Conservation (phyloP, 2,797 vertebrate genomes). For the Balearica regulorum region DNA sequence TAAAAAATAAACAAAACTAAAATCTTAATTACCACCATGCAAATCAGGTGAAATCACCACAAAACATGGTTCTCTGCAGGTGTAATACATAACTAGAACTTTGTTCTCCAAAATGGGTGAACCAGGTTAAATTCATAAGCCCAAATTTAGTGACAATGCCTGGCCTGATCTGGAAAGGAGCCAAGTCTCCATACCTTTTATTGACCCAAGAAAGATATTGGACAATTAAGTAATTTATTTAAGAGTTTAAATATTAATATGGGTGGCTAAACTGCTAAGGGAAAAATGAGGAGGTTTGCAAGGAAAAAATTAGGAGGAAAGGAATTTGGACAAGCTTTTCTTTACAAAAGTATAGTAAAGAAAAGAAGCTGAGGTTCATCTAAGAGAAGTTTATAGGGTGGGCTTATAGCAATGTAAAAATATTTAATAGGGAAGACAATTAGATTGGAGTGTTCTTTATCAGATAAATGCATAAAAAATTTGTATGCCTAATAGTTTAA, state of each 20-base stretch:
- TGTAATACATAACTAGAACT: not conserved
- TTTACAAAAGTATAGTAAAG: not conserved
- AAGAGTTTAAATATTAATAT: not conserved
- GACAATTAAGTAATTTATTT: not conserved
- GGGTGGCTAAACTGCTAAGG: not conserved
- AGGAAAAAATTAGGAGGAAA: not conserved
- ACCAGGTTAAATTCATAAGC: not conserved
- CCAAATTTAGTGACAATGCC: not conserved
- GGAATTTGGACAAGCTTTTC: not conserved
- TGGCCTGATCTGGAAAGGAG: not conserved
- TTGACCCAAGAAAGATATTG: not conserved
- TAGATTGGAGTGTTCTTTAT: not conserved
- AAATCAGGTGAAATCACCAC: not conserved
- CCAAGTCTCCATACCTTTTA: not conserved
- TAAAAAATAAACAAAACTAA: not conserved
- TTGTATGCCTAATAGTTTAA: not conserved
- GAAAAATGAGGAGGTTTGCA: not conserved
- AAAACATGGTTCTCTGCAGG: not conserved
- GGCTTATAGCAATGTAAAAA: not conserved
- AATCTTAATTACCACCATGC: not conserved
- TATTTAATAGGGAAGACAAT: not conserved
- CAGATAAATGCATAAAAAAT: not conserved
- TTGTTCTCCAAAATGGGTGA: not conserved
- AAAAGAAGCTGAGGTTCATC: not conserved
- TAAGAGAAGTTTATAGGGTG: not conserved